These are phyloP conservation scores for Drosophila histrio DNA, from an alignment of 2,888 invertebrate species.

Conservation along the genomic window DNA sequence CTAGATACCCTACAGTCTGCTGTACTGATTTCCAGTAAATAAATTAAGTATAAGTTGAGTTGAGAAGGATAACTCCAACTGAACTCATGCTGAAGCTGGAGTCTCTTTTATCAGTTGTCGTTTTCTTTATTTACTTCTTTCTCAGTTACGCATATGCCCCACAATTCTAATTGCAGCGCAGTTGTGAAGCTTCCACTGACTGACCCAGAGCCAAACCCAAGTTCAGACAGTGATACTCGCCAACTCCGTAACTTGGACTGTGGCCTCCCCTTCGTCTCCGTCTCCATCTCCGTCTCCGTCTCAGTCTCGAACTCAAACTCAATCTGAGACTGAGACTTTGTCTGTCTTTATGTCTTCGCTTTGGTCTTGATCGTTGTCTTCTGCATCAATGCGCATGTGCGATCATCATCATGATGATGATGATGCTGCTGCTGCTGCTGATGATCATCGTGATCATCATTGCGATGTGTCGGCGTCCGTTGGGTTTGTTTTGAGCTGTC, in stretches of 20 bases:
- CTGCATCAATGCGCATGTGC: conserved; percentile 67
- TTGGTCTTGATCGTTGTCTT: conserved; percentile 41
- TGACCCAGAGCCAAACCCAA: conserved; percentile 48
- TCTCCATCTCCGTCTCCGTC: background rate
- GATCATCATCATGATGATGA: conserved; percentile 44
- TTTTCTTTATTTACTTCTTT: background rate
- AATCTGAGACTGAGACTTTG: conserved; percentile 1
- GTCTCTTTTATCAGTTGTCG: background rate
- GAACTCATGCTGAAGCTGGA: background rate
- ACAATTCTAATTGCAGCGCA: conserved; percentile 26
- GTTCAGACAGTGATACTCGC: conserved; percentile 48
- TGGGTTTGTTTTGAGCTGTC: conserved; percentile 27
- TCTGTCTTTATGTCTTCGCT: conserved; percentile 6
- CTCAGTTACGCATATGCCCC: background rate
- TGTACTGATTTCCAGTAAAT: background rate
- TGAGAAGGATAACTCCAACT: background rate
- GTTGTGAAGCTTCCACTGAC: conserved; percentile 30
- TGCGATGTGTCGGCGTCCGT: conserved; percentile 47
- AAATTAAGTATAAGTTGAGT: background rate
- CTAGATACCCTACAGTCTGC: background rate
- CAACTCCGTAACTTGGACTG: conserved; percentile 21
- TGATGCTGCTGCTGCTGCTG: conserved; percentile 35
- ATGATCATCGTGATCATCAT: conserved; percentile 31
- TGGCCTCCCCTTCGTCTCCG: conserved; percentile 2
- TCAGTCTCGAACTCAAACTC: background rate